A percentile compares a stretch with the other conserved stretches of the same genome.
Conservation (phyloP, 2,113 vertebrate species). For the Rhynchomys soricoides region DNA sequence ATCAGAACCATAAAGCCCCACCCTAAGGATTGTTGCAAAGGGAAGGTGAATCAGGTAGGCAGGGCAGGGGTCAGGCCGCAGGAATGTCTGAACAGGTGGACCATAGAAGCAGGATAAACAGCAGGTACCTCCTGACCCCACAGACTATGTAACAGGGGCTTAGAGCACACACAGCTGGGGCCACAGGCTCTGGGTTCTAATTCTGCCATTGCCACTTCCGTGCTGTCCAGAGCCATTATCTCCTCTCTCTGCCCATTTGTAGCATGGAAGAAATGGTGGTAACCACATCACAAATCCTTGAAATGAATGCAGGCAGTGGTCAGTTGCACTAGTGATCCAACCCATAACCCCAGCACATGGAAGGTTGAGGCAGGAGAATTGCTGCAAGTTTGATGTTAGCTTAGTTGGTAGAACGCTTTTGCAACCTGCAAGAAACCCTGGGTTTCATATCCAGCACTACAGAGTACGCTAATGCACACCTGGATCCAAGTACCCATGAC, state of each 20-base stretch:
- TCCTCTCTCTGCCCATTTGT: background rate
- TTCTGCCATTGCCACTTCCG: background rate
- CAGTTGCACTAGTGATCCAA: background rate
- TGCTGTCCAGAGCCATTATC: background rate
- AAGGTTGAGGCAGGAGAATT: background rate
- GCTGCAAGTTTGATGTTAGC: background rate
- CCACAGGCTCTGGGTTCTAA: background rate
- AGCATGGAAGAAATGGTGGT: background rate
- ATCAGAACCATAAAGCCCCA: conserved; percentile 48
- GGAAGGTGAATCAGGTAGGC: background rate
- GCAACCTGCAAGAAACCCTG: background rate
- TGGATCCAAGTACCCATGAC: background rate
- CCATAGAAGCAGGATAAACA: background rate
- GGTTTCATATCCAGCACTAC: background rate
- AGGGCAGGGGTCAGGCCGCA: conserved; percentile 25
- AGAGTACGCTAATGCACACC: background rate
- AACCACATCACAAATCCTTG: background rate
- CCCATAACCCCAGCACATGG: no score
- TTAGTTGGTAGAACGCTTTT: background rate
- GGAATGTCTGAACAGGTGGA: conserved; percentile 34
- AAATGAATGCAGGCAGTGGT: no score
- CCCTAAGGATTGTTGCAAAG: conserved; percentile 42
- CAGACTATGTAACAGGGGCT: accelerated
- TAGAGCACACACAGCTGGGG: background rate
- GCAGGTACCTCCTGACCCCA: accelerated